These are phyloP conservation scores for Paramisgurnus dabryanus DNA, from an alignment of 2,113 vertebrate species.

Conservation along the genomic window DNA sequence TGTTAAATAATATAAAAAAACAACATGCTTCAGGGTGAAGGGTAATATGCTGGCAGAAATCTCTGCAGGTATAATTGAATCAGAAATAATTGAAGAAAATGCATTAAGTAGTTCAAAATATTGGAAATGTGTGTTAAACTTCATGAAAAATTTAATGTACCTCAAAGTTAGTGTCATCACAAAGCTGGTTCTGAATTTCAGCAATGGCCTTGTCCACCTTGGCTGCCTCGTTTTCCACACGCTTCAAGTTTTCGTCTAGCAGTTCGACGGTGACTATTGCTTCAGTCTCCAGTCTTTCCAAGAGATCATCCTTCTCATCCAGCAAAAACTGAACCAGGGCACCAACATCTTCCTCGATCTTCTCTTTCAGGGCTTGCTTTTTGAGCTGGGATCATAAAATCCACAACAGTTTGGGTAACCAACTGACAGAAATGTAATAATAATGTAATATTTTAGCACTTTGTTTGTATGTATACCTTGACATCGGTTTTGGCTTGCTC, in stretches of 20 bases:
- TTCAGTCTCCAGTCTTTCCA: slow-evolving; percentile 73
- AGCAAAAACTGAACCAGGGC: slow-evolving; percentile 77
- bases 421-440: background rate
- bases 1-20: background rate
- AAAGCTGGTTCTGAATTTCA: slow-evolving; percentile 68
- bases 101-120: too few species aligned
- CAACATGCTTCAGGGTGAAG: background rate
- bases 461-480: slow-evolving; percentile 59
- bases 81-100: too few species aligned
- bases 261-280: slow-evolving; percentile 64
- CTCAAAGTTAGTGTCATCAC: slow-evolving; percentile 69
- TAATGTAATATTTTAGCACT: background rate
- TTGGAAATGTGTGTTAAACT: too few species aligned
- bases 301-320: slow-evolving; percentile 74
- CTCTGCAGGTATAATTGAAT: too few species aligned
- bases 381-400: slow-evolving; percentile 61
- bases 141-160: slow-evolving; percentile 40
- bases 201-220: slow-evolving; percentile 66
- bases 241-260: slow-evolving; percentile 72
- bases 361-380: slow-evolving; percentile 75
- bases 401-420: background rate
- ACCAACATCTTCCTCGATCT: slow-evolving; percentile 75
- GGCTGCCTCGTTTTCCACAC: slow-evolving; percentile 58
- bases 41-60: too few species aligned
- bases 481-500: slow-evolving; percentile 68